Evolutionary conservation across 2,797 vertebrate species (phyloP), one percentile per base, ranked within the genome.

Genomic region (Sebastes diaconus): DNA sequence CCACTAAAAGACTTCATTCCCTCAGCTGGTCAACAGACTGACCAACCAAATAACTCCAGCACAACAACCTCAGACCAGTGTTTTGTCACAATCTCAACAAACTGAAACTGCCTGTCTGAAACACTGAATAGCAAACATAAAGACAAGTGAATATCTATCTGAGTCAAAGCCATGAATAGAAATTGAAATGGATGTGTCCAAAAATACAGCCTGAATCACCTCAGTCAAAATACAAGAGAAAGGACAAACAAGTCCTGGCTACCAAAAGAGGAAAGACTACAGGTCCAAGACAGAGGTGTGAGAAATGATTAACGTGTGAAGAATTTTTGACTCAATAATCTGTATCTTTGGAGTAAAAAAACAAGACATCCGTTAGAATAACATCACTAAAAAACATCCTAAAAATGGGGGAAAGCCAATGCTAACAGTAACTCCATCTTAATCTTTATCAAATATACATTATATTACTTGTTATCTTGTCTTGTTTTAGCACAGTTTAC

Each of bases 81-180:
- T 14, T 42, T 42, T 42, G 39, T 42, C 39, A 42, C 13, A 6
- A 42, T 42, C 39, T 42, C 39, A 42, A 14, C 39, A 42, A 42
- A 42, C 39, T 42, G 39, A 42, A 42, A 42, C 39, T 42, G 39
- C 13, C 39, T 42, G 39, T 14, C 39, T 42, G 39, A 2, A 42
- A 42, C 5, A 39, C 39, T n/a, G 5, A 42, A 42, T 14, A 42
- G 13, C 39, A 42, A 42, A 42, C 39, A 0, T 14, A 42, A 42
- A 42, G 39, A 42, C 39, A 42, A 42, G 39, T 42, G 13, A 42
- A 42, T 42, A 3, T 39, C 39, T 42, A 57, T 61, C 25, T 30
- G 65, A 80, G 67, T 60, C 46, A 71, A 77, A 76, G 65, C 65
- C 27, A 7, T 42, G 3, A 70, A 76, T 42, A 32, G 20, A 65